Evolutionary conservation across 2,797 vertebrate species (phyloP).

Genomic region (Crenichthys baileyi): DNA sequence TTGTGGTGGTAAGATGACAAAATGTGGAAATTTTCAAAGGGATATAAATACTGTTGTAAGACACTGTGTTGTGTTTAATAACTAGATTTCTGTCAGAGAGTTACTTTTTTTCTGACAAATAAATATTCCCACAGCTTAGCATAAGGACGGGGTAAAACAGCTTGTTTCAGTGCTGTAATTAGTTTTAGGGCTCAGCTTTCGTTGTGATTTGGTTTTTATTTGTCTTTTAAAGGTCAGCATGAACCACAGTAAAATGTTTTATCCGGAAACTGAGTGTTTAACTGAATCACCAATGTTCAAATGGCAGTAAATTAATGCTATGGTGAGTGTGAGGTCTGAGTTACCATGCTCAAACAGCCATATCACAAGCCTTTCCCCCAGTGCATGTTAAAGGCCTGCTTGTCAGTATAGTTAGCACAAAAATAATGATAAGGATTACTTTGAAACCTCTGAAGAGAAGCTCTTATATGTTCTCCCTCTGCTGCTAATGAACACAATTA

Average conservation of each 20-base stretch:
- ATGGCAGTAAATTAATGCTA: background rate
- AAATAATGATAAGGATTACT: conserved; percentile 6
- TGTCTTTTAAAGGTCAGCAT: background rate
- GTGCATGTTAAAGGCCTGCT: conserved; percentile 3
- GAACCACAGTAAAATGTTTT: background rate
- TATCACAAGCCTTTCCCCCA: background rate
- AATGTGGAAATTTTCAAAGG: background rate
- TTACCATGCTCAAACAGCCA: background rate
- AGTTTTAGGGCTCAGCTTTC: no score
- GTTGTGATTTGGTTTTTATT: background rate
- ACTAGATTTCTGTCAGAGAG: background rate
- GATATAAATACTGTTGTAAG: background rate
- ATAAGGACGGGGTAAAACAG: no score
- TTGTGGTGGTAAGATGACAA: background rate
- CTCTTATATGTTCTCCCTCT: background rate
- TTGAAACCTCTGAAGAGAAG: conserved; percentile 17
- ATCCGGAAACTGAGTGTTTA: background rate
- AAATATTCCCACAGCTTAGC: background rate
- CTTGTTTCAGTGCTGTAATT: no score
- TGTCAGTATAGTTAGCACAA: background rate
- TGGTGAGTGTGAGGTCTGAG: background rate
- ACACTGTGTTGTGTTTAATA: no score
- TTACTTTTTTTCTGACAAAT: background rate
- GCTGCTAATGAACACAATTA: conserved; percentile 39
- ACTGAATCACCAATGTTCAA: background rate